Base-by-base conservation (phyloP, 2,797 vertebrate genomes). In the Pteronotus mesoamericanus region DNA sequence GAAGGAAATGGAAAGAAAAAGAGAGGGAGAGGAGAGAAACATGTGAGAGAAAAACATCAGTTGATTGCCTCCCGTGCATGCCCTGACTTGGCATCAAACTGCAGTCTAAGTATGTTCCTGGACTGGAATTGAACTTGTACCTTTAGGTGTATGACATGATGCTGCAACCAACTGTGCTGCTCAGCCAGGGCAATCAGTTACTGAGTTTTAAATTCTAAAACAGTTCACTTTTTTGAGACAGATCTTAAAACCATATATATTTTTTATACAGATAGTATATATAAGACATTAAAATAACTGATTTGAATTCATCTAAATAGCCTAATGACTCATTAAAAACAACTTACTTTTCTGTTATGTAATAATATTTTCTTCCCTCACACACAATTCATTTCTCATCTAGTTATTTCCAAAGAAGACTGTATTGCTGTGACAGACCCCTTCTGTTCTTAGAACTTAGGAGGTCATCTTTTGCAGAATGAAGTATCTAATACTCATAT, bases 201-300 rank as follows among this genome's bases (percentile, higher is more conserved):
- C 18, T 87, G 42, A 91, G 5, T 93, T 92, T 93, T 89, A 68
- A 85, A 92, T 94, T 86, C 6, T 61, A 78, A 87, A 29, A 39
- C 16, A 93, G 61, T 80, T 96, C 32, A 93, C 42, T 89, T 83
- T 82, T 53, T 29, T 74, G 82, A 95, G 55, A 32, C 32, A 86
- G 22, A 91, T 89, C 78, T 88, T 78, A 93, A 94, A 75, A 77
- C 6, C 59, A 61, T 61, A 32, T 32, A 61, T 29, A 61, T 61
- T 14, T 12, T 26, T 59, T 19, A 57, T 14, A 44, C 19, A 57
- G 14, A 39, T 24, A 82, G 32, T 71, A 75, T 32, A 34, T 39
- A 74, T 89, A 82, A 15, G 11, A n/a, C 21, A 79, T 95, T 85
- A 90, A 94, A 92, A 88, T 29, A 96, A 79, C 26, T 77, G 34